Evolutionary conservation across 2,113 vertebrate genomes (phyloP), one percentile per base, ranked within the genome.

Genomic region (Vulpes lagopus): DNA sequence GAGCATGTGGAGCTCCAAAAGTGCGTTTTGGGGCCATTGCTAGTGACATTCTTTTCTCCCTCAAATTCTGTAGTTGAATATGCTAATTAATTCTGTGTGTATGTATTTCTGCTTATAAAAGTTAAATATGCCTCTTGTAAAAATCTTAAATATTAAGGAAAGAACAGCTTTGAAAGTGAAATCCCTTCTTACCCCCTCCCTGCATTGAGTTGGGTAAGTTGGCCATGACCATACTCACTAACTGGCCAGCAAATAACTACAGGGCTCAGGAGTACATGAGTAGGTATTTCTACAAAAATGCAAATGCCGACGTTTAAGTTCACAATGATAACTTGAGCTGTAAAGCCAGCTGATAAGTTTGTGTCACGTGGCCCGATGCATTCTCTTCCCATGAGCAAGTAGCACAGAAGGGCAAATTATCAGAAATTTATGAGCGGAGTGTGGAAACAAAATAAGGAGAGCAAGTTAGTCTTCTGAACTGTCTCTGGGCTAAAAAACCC

Each of bases 111-210:
- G 23, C 12, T 78, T 51, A 76, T 53, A 80, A 88, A 92, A 43
- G 16, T 80, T 94, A 90, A 91, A 57, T 25, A 49, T 80, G n/a
- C 15, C 35, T 89, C n/a, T 76, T 80, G 11, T 80, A 76, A 93
- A 96, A 19, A 22, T 60, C 71, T 65, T 71, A 93, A 81, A 71
- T 91, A 80, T 62, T 83, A 87, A 81, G 62, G 27, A 84, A 87
- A 69, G 7, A 25, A 53, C 51, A 22, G 5, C 51, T 95, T 85
- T 92, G 32, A 92, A 83, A 85, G 14, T 60, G 22, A 90, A 90
- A 90, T 59, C 20, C 17, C 10, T 38, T 62, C 6, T 20, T 22
- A 5, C 17, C 5, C 35, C 22, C 43, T 11, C 9, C n/a, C 2
- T 22, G 23, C 2, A 2, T 53, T n/a, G 80, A 87, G 32, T 67